Base-by-base conservation (phyloP, 1,140 invertebrate genomes). In the Temnothorax longispinosus region DNA sequence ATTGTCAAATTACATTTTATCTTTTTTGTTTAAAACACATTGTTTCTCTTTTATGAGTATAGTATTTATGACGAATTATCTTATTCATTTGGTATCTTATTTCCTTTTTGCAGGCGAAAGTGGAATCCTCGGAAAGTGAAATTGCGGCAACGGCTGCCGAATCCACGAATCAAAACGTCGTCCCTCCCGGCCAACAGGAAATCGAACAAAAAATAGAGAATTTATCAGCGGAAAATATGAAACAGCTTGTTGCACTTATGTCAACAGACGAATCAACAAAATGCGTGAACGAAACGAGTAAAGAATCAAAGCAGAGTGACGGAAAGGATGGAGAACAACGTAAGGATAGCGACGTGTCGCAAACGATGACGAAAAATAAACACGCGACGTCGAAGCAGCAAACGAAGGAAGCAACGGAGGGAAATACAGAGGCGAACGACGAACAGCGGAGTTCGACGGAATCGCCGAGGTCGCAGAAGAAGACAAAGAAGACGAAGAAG, bases 401-500 rank as follows among this genome's bases (percentile, higher is more conserved):
- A 35, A 2, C 3, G 27, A 86, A 89, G 21, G 38, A 85, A 18
- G 38, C 44, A 18, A 67, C 67, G 8, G 27, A 54, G 3, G 54
- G 60, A 35, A 87, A 88, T 7, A 90, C 44, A 86, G 92, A 93
- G 47, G 78, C 64, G 62, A 72, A 67, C 0, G 47, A 56, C 27
- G 71, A 64, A 58, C 27, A 69, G 35, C 11, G 38, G 56, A 58
- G 74, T 18, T 80, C 21, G 27, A 86, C 32, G 5, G 58, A 77
- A 10, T 87, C 86, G 7, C 69, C 90, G n/a, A 94, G 92, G 27
- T 7, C 89, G 7, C 87, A 87, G 2, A 95, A 93, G 41, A 94
- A 93, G 15, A 85, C 89, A 18, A 94, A 93, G 52, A 95, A 94
- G 41, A 89, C 90, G 69, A 94, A 94, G 62, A 93, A 94, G 72